Evolutionary conservation across 2,113 vertebrate genomes (phyloP).

Genomic region (Pica pica): DNA sequence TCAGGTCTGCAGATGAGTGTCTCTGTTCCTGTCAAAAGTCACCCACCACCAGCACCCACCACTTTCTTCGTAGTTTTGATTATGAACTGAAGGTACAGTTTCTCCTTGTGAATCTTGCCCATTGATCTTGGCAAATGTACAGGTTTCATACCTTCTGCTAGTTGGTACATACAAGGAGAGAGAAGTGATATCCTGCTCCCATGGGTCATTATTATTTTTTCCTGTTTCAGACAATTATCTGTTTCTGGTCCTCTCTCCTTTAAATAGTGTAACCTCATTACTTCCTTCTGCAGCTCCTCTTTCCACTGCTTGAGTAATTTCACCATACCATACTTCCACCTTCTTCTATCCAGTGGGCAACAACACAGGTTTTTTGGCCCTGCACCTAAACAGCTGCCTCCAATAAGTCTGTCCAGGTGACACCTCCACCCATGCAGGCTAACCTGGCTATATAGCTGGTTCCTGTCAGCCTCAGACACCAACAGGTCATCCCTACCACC

Average conservation of each 20-base stretch:
- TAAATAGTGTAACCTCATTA: not conserved
- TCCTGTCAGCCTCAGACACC: not conserved
- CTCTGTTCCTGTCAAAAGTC: not conserved
- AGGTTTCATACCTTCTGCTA: not conserved
- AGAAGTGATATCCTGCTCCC: not conserved
- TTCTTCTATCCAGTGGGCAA: not conserved
- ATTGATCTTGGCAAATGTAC: not conserved
- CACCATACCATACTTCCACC: accelerated
- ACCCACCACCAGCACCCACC: not conserved
- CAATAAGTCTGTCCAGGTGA: not conserved
- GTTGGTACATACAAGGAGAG: not conserved
- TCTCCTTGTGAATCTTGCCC: not conserved
- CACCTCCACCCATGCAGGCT: not conserved
- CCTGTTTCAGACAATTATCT: not conserved
- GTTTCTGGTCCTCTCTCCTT: not conserved
- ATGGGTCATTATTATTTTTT: not conserved
- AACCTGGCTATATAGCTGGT: not conserved
- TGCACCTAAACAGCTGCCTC: not conserved
- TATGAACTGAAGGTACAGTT: not conserved
- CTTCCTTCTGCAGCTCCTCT: not conserved
- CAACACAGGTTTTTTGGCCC: not conserved
- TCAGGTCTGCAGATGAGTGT: not conserved
- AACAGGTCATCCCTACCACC: not conserved
- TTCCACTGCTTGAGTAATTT: not conserved
- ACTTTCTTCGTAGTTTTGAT: not conserved